phyloP scores from a whole-genome alignment of 2,113 vertebrate species.

The Eidolon helvum region DNA sequence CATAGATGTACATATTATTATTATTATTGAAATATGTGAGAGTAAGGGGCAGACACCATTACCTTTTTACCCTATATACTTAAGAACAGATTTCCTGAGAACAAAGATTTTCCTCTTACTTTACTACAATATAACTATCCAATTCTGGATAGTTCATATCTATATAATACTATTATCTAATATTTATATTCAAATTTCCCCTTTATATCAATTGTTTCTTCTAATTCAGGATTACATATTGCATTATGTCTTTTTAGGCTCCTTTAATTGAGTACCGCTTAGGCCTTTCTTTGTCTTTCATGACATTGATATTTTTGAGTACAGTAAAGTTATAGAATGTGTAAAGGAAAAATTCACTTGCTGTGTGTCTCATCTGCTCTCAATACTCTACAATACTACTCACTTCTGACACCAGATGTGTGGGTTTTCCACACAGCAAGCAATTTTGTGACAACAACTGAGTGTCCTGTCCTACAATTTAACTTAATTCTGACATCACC shows the following conservation, averaged over 20 bases:
- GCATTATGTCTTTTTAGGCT: background rate
- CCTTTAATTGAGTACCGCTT: background rate
- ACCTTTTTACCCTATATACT: background rate
- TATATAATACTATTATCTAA: background rate
- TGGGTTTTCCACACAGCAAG: background rate
- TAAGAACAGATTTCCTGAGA: background rate
- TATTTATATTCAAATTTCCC: background rate
- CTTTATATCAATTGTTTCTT: background rate
- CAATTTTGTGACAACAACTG: background rate
- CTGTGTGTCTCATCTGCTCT: background rate
- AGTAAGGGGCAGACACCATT: background rate
- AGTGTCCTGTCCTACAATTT: background rate
- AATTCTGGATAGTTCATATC: background rate
- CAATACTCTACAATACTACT: background rate
- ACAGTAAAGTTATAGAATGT: background rate
- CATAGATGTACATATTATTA: background rate
- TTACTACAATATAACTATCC: background rate
- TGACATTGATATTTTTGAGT: background rate
- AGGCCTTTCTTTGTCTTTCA: background rate
- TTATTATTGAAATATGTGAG: background rate
- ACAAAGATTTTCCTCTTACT: background rate
- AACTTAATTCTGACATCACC: background rate
- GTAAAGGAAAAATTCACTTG: background rate
- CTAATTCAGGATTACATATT: background rate
- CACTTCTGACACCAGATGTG: background rate